Conservation (phyloP, 2,797 vertebrate species). For the Podarcis lilfordi region DNA sequence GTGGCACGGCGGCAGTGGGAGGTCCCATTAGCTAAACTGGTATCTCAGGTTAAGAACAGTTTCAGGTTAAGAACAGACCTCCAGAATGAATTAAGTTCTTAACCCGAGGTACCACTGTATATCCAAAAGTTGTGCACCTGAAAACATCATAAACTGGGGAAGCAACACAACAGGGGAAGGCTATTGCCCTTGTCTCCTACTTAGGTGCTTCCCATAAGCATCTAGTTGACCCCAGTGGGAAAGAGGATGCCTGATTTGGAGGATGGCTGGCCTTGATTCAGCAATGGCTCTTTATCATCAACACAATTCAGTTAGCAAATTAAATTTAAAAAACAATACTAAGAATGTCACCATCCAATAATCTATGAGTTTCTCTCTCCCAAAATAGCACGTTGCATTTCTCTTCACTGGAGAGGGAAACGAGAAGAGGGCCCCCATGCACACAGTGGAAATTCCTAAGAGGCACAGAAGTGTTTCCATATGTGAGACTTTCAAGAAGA, state of each 20-base stretch:
- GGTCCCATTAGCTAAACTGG: too few relatives aligned
- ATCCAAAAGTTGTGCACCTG: not conserved
- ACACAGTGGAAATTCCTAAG: not conserved
- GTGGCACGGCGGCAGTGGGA: too few relatives aligned
- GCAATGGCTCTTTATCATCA: not conserved
- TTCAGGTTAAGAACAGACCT: too few relatives aligned
- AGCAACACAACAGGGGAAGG: not conserved
- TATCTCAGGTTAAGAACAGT: too few relatives aligned
- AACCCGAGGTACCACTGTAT: too few relatives aligned
- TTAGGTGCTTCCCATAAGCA: not conserved
- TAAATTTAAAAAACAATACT: not conserved
- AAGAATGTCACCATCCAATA: not conserved
- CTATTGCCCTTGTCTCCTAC: not conserved
- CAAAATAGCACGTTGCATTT: conserved; percentile 5
- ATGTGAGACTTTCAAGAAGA: not conserved
- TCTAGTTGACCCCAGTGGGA: not conserved
- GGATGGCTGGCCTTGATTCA: not conserved
- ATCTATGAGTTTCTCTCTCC: not conserved
- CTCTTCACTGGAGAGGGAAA: not conserved
- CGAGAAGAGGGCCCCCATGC: not conserved
- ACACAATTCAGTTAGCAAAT: not conserved
- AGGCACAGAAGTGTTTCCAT: conserved; percentile 4
- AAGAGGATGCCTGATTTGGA: not conserved
- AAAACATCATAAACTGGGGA: not conserved
- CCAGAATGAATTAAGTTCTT: too few relatives aligned